phyloP scores from a whole-genome alignment of 2,797 vertebrate genomes.

The Schizopygopsis malacanthus region DNA sequence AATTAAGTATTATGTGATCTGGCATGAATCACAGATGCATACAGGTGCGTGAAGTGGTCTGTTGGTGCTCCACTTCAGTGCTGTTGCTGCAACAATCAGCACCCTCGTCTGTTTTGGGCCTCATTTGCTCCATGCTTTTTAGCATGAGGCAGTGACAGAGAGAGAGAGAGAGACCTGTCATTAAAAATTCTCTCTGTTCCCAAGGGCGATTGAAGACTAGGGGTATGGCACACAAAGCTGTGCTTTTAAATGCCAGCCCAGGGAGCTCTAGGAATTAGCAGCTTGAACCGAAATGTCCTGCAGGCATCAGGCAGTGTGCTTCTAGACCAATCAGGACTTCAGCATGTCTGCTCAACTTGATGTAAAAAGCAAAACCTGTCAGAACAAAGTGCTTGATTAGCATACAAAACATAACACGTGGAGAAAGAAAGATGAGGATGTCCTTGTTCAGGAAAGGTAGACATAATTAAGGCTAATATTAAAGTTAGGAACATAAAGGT shows the following conservation, averaged over 20 bases:
- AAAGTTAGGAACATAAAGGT: neutral
- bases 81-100: slow-evolving; percentile 46
- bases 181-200: slow-evolving; percentile 76
- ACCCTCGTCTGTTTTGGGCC: slow-evolving; percentile 49
- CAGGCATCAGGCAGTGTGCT: slow-evolving; percentile 44
- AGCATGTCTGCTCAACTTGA: slow-evolving; percentile 12
- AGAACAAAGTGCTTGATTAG: neutral
- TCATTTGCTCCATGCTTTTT: slow-evolving; percentile 56
- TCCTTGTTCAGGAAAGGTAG: neutral
- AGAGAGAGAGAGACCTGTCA: slow-evolving; percentile 56
- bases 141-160: slow-evolving; percentile 2
- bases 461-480: neutral
- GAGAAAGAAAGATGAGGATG: neutral
- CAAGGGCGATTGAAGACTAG: slow-evolving; percentile 66
- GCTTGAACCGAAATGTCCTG: slow-evolving; percentile 44
- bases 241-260: slow-evolving; percentile 64
- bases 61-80: slow-evolving; percentile 59
- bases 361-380: slow-evolving; percentile 18
- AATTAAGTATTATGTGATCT: slow-evolving; percentile 40
- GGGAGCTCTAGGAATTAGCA: slow-evolving; percentile 53
- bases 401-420: neutral
- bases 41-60: slow-evolving; percentile 60
- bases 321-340: slow-evolving; percentile 48
- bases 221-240: slow-evolving; percentile 60
- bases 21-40: slow-evolving; percentile 52